A percentile compares a stretch with the other conserved stretches of the same genome.
These are phyloP conservation scores for Andrena praecox DNA, from an alignment of 2,888 invertebrate species.

Conservation along the genomic window DNA sequence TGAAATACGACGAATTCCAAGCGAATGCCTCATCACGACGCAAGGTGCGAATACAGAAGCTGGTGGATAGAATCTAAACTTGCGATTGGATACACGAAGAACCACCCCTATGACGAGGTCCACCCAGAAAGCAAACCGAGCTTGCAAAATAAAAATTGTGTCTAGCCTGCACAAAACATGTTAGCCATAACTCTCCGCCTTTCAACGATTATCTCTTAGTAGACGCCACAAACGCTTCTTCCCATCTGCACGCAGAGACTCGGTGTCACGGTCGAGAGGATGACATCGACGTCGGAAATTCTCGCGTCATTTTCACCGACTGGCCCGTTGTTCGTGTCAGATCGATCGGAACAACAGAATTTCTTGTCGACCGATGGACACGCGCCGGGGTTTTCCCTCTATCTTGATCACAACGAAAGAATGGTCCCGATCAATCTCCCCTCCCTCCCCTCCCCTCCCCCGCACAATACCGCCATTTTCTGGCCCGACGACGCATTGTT, in stretches of 20 bases:
- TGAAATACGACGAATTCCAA: too few species aligned
- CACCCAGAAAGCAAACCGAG: too few species aligned
- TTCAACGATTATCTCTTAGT: too few species aligned
- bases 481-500: conserved; percentile 58
- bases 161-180: too few species aligned
- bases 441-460: not conserved
- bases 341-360: conserved; percentile 41
- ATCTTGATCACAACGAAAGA: conserved; percentile 50
- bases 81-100: too few species aligned
- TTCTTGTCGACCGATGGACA: conserved; percentile 19
- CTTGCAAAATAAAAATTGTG: too few species aligned
- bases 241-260: not conserved
- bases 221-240: not conserved
- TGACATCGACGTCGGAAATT: conserved; percentile 16
- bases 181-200: too few species aligned
- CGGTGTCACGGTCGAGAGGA: conserved; percentile 2
- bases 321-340: conserved; percentile 23
- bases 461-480: conserved; percentile 56
- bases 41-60: too few species aligned
- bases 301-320: not conserved
- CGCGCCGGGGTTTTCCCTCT: conserved; percentile 15
- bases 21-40: too few species aligned
- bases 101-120: too few species aligned
- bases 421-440: conserved; percentile 41
- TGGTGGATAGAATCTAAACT: too few species aligned